Evolutionary conservation across 2,888 invertebrate genomes (phyloP).

Genomic region (Oxystoma pomonae): DNA sequence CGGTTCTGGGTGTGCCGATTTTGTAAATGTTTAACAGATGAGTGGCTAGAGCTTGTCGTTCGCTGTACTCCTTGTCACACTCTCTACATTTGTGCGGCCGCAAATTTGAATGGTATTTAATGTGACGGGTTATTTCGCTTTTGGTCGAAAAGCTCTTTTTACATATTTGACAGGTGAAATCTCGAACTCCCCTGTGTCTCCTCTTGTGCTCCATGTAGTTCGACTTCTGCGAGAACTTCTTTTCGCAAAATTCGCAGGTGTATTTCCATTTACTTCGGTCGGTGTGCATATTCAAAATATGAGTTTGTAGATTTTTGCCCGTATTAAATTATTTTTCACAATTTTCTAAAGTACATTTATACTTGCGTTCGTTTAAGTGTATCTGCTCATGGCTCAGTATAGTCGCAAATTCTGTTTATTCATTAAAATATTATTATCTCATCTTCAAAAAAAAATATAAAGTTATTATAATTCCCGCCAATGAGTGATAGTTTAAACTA

Average conservation of each 20-base stretch:
- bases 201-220: conserved; percentile 34
- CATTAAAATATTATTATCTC: too few species aligned
- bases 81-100: conserved; percentile 45
- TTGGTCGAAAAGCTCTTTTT: conserved; percentile 32
- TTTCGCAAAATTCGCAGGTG: conserved; percentile 32
- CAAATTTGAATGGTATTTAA: conserved; percentile 33
- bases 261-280: conserved; percentile 38
- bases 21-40: conserved; percentile 51
- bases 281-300: conserved; percentile 37
- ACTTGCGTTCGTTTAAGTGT: conserved; percentile 36
- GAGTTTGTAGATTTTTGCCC: conserved; percentile 34
- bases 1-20: conserved; percentile 41
- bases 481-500: too few species aligned
- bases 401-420: too few species aligned
- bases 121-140: conserved; percentile 33
- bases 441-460: too few species aligned
- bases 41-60: conserved; percentile 42
- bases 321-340: conserved; percentile 39
- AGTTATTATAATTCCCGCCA: too few species aligned
- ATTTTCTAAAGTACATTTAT: conserved; percentile 30
- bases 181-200: conserved; percentile 34
- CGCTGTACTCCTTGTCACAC: conserved; percentile 52
- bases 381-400: conserved; percentile 37
- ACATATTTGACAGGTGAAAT: conserved; percentile 34
- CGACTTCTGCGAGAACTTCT: conserved; percentile 36